These are phyloP conservation scores for Myotis vivesi DNA, from an alignment of 2,797 vertebrate species.

Conservation along the genomic window DNA sequence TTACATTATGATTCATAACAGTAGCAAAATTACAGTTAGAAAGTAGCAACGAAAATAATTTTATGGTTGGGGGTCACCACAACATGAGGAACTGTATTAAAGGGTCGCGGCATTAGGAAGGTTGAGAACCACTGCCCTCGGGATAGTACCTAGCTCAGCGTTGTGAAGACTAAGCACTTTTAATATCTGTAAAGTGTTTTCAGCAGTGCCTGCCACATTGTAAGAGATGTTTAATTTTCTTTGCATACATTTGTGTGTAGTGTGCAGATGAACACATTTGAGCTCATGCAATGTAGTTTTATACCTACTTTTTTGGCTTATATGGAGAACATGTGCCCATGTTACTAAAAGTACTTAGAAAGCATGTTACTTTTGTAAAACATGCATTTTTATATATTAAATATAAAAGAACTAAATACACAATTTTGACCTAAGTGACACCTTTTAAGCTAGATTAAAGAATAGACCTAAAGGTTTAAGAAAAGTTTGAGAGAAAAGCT, in stretches of 20 bases:
- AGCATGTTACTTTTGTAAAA: not conserved
- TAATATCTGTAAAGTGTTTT: not conserved
- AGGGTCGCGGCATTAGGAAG: too few relatives aligned
- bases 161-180: not conserved
- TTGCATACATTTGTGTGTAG: not conserved
- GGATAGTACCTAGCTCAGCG: not conserved
- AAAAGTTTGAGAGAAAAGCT: conserved; percentile 43
- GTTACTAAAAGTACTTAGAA: not conserved
- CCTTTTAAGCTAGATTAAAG: not conserved
- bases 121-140: too few relatives aligned
- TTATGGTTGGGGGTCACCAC: too few relatives aligned
- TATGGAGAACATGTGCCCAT: not conserved
- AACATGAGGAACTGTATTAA: too few relatives aligned
- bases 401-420: not conserved
- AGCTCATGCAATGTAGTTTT: not conserved
- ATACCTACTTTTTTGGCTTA: not conserved
- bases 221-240: not conserved
- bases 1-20: too few relatives aligned
- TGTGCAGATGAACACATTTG: not conserved
- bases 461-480: not conserved
- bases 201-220: not conserved
- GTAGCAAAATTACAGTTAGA: too few relatives aligned
- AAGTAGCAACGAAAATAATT: too few relatives aligned
- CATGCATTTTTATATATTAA: conserved; percentile 29
- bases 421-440: not conserved